Base-by-base conservation (phyloP, 1,140 invertebrate species). In the Nasonia longicornis region DNA sequence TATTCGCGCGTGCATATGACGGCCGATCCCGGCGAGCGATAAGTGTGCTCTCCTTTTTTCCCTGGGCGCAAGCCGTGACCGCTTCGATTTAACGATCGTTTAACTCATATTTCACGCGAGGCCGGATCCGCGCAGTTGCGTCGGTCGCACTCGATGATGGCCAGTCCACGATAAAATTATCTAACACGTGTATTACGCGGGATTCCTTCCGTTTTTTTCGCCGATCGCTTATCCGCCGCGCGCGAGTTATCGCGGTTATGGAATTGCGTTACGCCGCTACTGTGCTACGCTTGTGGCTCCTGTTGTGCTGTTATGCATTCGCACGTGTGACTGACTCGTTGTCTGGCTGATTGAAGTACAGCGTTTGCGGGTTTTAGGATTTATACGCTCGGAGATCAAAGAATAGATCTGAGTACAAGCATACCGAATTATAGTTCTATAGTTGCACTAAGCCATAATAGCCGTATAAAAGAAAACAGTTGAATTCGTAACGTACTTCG, bases 91-190 rank as follows among this genome's bases (percentile, higher is more conserved):
- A 84, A 83, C 85, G 81, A 86, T 84, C 83, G 82, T 82, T 84
- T 84, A 85, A 84, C 84, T 86, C 84, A 85, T 86, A 85, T 86
- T 86, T 85, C 81, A 85, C 83, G 83, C 81, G 74, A 73, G 22
- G 74, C 52, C 42, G 77, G 42, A 72, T n/a, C 29, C 35, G 71
- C n/a, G 42, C 48, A 35, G 35, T n/a, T 73, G 58, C 38, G 42
- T 72, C 66, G 67, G 29, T 14, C 63, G 12, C 38, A 8, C 12
- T 29, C 77, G 77, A 58, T 42, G 69, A 71, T 71, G 20, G 35
- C 29, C 69, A 26, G 38, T 20, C 2, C n/a, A 10, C 72, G 79
- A 77, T 77, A 72, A 73, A 74, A 78, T 82, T 82, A 82, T 82
- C 69, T 73, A 78, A 78, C 76, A 66, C 26, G 67, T 81, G 80